Conservation (phyloP, 2,888 invertebrate genomes). For the Polymixis flavicincta region DNA sequence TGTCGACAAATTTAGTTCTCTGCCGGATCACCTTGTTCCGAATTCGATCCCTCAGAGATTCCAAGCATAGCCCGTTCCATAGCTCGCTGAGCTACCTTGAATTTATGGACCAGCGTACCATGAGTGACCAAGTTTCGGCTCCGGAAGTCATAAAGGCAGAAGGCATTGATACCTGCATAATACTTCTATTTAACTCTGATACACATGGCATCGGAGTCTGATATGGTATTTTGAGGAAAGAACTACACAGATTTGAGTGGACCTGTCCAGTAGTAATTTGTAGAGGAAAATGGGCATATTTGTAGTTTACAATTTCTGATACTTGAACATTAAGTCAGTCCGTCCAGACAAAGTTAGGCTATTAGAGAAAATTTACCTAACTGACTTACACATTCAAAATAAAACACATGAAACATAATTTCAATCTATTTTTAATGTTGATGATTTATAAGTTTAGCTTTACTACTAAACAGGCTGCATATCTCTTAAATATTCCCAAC, state of each 20-base stretch:
- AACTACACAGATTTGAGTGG: neutral
- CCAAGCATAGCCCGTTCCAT: no score
- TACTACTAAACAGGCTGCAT: neutral
- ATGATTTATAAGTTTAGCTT: neutral
- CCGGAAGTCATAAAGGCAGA: no score
- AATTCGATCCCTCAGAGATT: no score
- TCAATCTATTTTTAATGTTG: neutral
- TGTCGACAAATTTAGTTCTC: no score
- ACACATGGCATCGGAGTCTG: neutral
- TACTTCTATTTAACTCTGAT: no score
- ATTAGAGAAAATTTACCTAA: neutral
- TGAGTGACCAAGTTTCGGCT: no score
- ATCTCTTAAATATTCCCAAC: neutral
- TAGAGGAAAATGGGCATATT: neutral
- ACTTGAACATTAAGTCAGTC: neutral
- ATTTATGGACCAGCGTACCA: no score
- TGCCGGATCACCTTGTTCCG: no score
- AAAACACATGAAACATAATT: neutral
- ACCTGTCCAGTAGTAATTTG: neutral
- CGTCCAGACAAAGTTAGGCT: neutral
- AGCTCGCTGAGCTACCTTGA: no score
- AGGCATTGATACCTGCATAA: no score
- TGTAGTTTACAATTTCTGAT: neutral
- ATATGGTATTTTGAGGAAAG: neutral
- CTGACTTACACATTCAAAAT: neutral